Percentiles rank a stretch among this genome's conserved stretches.
phyloP scores from a whole-genome alignment of 1,140 invertebrate genomes.

The Eupristina koningsbergeri region DNA sequence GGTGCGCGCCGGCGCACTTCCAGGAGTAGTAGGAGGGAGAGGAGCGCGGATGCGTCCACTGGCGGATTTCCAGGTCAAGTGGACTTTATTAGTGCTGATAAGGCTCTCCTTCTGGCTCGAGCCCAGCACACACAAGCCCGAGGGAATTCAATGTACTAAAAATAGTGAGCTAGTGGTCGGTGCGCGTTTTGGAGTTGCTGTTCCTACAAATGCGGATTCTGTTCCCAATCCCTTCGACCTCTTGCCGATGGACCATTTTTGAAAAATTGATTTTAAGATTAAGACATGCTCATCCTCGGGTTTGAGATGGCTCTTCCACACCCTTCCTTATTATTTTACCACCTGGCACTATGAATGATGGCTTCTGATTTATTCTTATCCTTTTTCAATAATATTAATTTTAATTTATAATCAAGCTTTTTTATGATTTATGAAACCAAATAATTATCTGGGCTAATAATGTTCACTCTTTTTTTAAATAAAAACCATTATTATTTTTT shows the following conservation, averaged over 20 bases:
- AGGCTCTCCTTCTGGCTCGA: not conserved
- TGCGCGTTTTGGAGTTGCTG: not conserved
- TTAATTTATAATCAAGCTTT: too few relatives aligned
- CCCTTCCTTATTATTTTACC: not conserved
- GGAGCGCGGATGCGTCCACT: not conserved
- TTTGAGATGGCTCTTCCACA: not conserved
- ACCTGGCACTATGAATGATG: too few relatives aligned
- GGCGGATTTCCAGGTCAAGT: slow-evolving; percentile 52
- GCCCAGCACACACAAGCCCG: not conserved
- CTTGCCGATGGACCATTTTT: slow-evolving; percentile 22
- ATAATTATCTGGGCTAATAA: too few relatives aligned
- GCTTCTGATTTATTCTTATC: too few relatives aligned
- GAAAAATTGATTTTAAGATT: slow-evolving; percentile 39
- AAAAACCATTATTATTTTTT: too few relatives aligned
- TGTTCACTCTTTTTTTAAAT: too few relatives aligned
- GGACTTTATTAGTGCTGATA: slow-evolving; percentile 50
- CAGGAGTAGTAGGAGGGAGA: not conserved
- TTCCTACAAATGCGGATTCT: too few relatives aligned
- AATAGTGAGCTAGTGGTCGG: slow-evolving; percentile 27
- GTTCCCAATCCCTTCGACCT: not conserved
- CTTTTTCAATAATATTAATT: too few relatives aligned
- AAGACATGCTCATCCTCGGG: too few relatives aligned
- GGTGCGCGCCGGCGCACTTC: not conserved
- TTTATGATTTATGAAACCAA: too few relatives aligned
- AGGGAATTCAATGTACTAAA: slow-evolving; percentile 50